Conservation (phyloP, 2,113 vertebrate species). For the Ictidomys tridecemlineatus region DNA sequence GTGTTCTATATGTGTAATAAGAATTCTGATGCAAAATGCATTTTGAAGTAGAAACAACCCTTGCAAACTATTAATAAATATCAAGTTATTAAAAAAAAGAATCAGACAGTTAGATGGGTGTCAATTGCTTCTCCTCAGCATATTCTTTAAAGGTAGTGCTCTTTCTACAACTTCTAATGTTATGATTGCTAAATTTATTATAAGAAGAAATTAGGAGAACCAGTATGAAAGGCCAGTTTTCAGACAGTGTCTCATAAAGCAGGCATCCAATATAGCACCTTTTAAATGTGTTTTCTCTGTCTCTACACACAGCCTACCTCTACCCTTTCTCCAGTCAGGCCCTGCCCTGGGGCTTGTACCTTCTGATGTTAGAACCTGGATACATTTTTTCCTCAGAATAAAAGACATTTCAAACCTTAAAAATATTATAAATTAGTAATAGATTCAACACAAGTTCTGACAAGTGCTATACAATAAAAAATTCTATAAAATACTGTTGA, state of each 20-base stretch:
- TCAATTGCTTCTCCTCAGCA: not conserved
- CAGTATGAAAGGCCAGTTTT: conserved; percentile 11
- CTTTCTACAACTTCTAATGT: conserved; percentile 6
- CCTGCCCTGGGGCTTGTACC: not conserved
- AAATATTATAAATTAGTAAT: not conserved
- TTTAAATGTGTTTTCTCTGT: not conserved
- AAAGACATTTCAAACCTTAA: conserved; percentile 16
- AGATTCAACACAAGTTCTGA: not conserved
- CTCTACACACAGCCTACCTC: not conserved
- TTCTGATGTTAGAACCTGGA: not conserved
- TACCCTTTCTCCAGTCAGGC: not conserved
- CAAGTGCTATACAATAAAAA: not conserved
- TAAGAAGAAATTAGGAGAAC: not conserved
- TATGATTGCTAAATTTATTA: not conserved
- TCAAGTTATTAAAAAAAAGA: not conserved
- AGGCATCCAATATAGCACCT: not conserved
- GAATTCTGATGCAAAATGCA: too few relatives aligned
- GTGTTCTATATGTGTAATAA: too few relatives aligned
- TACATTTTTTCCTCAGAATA: not conserved
- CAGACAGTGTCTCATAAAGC: not conserved
- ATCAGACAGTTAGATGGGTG: not conserved
- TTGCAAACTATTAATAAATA: too few relatives aligned
- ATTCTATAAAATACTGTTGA: not conserved
- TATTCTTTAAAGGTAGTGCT: not conserved
- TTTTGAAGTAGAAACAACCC: too few relatives aligned